Evolutionary conservation across 2,888 invertebrate species (phyloP).

Genomic region (Zaprionus lineosus): DNA sequence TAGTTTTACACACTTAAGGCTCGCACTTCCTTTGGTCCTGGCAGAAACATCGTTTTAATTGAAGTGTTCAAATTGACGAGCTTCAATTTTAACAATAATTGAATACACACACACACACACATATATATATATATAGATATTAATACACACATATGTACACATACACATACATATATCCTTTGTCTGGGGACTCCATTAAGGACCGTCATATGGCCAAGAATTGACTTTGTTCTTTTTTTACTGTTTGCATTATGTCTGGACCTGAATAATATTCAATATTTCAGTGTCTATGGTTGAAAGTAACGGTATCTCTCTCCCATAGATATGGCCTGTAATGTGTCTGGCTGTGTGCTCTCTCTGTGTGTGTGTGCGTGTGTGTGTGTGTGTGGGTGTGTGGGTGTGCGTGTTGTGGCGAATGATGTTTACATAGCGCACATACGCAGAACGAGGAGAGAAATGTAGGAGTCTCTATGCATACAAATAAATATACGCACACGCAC

Average conservation of each 20-base stretch:
- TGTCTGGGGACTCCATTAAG: too few species aligned
- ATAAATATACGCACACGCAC: not conserved
- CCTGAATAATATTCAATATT: constrained; percentile 65
- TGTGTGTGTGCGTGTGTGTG: constrained; percentile 4
- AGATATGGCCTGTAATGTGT: constrained; percentile 18
- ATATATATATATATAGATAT: too few species aligned
- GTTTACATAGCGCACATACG: constrained; percentile 44
- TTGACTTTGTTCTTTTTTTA: constrained; percentile 10
- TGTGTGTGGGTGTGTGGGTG: constrained; percentile 28
- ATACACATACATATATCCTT: too few species aligned
- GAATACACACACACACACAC: too few species aligned
- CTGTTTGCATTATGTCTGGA: constrained; percentile 57
- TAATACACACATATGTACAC: too few species aligned
- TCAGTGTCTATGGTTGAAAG: constrained; percentile 20
- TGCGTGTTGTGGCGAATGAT: constrained; percentile 43
- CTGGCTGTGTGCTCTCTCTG: constrained; percentile 1
- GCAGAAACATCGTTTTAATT: too few species aligned
- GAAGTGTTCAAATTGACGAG: too few species aligned
- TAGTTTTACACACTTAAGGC: too few species aligned
- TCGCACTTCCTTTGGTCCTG: too few species aligned
- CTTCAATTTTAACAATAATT: too few species aligned
- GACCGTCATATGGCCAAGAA: constrained; percentile 33
- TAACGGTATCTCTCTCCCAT: constrained; percentile 22
- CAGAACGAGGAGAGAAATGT: not conserved
- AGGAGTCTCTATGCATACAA: too few species aligned